Evolutionary conservation across 2,888 invertebrate genomes (phyloP).

Genomic region (Bellardia bayeri): DNA sequence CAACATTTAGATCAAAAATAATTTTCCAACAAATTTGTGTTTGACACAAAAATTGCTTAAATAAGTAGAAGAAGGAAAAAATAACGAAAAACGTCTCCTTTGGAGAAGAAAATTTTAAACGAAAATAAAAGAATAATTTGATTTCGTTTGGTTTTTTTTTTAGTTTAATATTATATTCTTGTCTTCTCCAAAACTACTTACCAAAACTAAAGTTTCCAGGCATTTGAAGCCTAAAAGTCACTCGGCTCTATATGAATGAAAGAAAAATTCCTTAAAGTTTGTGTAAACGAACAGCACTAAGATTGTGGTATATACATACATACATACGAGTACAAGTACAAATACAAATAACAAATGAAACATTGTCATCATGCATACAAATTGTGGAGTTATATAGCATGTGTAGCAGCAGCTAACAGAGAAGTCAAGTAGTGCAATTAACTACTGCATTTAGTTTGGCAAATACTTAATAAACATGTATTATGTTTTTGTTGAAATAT

Average conservation of each 20-base stretch:
- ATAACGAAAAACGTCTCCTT: slow-evolving; percentile 27
- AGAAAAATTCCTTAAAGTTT: slow-evolving; percentile 52
- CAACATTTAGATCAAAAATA: slow-evolving; percentile 48
- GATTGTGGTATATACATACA: too few species aligned
- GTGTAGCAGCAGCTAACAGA: background rate
- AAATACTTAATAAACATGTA: too few species aligned
- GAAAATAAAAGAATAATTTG: slow-evolving; percentile 57
- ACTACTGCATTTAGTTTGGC: too few species aligned
- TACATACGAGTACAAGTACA: too few species aligned
- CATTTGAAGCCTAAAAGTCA: slow-evolving; percentile 58
- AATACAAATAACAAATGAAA: slow-evolving; percentile 36
- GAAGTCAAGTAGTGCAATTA: background rate
- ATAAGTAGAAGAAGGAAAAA: background rate
- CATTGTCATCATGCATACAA: slow-evolving; percentile 54
- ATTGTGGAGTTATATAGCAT: slow-evolving; percentile 10
- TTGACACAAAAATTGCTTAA: slow-evolving; percentile 52
- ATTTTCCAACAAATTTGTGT: slow-evolving; percentile 46
- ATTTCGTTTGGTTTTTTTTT: slow-evolving; percentile 46
- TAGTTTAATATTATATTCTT: slow-evolving; percentile 1
- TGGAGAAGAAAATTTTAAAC: slow-evolving; percentile 41
- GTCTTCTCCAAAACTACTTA: slow-evolving; percentile 44
- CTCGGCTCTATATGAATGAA: slow-evolving; percentile 31
- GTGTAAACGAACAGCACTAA: background rate
- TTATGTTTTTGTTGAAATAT: too few species aligned
- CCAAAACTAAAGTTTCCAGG: slow-evolving; percentile 50